A percentile compares a stretch with the other conserved stretches of the same genome.
Conservation (phyloP, 2,797 vertebrate species). For the Melanotaenia nigrans region DNA sequence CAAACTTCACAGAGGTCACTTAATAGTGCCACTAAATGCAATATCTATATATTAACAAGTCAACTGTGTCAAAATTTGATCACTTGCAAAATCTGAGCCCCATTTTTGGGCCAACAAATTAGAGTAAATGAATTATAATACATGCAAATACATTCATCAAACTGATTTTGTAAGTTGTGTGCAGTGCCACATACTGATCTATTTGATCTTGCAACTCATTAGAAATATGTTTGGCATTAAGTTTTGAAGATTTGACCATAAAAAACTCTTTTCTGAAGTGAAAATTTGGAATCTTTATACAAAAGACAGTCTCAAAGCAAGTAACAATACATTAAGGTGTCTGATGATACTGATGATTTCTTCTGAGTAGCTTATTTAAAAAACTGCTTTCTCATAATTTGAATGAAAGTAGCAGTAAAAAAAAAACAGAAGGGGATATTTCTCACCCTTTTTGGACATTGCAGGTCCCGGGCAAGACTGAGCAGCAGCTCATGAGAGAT, state of each 20-base stretch:
- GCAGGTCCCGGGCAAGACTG: conserved; percentile 88
- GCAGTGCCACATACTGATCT: no score
- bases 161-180: background rate
- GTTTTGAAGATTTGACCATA: background rate
- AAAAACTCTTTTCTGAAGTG: background rate
- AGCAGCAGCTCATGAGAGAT: conserved; percentile 92
- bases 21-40: no score
- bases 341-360: background rate
- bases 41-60: background rate
- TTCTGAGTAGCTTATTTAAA: no score
- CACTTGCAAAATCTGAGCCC: background rate
- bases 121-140: background rate
- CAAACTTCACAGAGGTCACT: conserved; percentile 15
- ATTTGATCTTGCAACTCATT: no score
- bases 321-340: background rate
- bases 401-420: conserved; percentile 6
- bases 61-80: background rate
- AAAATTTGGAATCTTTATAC: background rate
- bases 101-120: background rate
- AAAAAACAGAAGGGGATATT: background rate
- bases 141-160: background rate
- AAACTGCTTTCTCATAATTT: background rate
- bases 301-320: background rate
- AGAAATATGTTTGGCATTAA: no score
- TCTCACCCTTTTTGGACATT: conserved; percentile 91